Evolutionary conservation across 2,888 invertebrate species (phyloP).

Genomic region (Holacanthella duospinosa): DNA sequence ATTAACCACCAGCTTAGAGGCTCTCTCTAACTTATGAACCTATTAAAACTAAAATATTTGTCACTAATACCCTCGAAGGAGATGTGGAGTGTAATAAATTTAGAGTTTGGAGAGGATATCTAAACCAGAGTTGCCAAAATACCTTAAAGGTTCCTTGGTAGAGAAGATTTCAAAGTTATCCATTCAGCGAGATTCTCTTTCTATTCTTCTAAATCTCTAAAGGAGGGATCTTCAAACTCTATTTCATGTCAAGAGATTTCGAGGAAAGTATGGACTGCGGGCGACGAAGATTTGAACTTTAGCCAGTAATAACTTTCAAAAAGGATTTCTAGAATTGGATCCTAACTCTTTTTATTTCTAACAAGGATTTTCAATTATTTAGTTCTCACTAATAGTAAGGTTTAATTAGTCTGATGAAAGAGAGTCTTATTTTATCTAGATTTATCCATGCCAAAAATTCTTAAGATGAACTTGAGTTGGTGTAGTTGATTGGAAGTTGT

Average conservation of each 20-base stretch:
- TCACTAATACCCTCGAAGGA: neutral
- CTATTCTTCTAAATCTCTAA: neutral
- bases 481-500: constrained; percentile 12
- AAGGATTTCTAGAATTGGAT: neutral
- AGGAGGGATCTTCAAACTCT: neutral
- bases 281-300: neutral
- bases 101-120: neutral
- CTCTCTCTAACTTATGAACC: neutral
- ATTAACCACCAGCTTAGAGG: neutral
- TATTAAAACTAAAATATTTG: constrained; percentile 1
- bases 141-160: neutral
- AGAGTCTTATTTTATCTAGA: neutral
- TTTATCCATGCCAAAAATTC: neutral
- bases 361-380: too few species aligned
- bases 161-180: neutral
- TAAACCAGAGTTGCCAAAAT: neutral
- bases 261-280: neutral
- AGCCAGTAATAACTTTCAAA: neutral
- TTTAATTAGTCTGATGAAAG: neutral
- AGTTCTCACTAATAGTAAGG: neutral
- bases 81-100: neutral
- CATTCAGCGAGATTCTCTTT: neutral
- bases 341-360: neutral
- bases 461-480: neutral
- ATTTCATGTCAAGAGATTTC: neutral